Percentiles rank a stretch among this genome's conserved stretches.
Conservation (phyloP, 2,888 invertebrate genomes). For the Alviniconcha strummeri region DNA sequence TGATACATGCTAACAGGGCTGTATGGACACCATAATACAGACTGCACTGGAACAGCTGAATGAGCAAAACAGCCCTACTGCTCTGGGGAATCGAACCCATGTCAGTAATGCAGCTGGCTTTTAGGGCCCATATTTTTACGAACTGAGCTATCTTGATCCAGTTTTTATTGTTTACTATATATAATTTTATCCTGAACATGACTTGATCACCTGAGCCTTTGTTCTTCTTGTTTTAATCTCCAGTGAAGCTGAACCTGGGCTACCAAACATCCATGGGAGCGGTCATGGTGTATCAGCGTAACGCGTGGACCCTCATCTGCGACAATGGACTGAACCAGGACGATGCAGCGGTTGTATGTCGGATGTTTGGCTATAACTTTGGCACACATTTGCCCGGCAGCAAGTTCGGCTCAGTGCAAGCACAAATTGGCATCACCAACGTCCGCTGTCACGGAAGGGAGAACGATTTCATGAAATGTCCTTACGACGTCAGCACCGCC, state of each 20-base stretch:
- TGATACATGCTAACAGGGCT: too few species aligned
- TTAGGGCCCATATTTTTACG: too few species aligned
- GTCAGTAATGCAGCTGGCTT: too few species aligned
- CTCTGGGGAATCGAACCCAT: too few species aligned
- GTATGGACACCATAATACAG: too few species aligned
- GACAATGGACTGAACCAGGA: conserved; percentile 56
- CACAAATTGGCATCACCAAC: conserved; percentile 78
- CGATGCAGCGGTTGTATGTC: conserved; percentile 59
- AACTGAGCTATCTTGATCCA: too few species aligned
- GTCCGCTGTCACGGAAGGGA: conserved; percentile 53
- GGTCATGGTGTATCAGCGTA: conserved; percentile 51
- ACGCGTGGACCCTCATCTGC: conserved; percentile 59
- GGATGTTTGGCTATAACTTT: background rate
- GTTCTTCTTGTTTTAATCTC: background rate
- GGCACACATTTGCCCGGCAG: conserved; percentile 42
- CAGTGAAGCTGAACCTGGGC: conserved; percentile 54
- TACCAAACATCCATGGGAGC: conserved; percentile 57
- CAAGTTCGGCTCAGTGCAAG: conserved; percentile 48
- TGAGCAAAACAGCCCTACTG: too few species aligned
- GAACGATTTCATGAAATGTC: conserved; percentile 46
- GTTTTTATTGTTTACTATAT: too few species aligned
- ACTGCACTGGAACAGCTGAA: too few species aligned
- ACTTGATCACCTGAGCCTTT: too few species aligned
- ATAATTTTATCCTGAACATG: too few species aligned
- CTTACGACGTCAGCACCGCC: conserved; percentile 25